Percentiles rank a stretch among this genome's conserved stretches.
Evolutionary conservation across 2,113 vertebrate genomes (phyloP).

Genomic region (Xiphophorus maculatus): DNA sequence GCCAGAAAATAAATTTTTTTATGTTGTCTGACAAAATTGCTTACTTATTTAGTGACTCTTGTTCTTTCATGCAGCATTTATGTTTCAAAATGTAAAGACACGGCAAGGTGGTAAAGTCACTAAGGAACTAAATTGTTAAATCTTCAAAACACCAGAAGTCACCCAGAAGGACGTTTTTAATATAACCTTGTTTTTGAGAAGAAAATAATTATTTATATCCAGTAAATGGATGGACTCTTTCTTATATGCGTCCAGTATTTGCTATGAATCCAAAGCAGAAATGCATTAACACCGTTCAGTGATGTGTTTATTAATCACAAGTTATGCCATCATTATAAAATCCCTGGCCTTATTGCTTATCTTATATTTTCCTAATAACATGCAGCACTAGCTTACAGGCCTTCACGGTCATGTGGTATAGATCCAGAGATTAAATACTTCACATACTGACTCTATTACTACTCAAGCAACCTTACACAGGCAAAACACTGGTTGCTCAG

Average conservation of each 20-base stretch:
- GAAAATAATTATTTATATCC: background rate
- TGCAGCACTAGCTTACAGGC: too few species aligned
- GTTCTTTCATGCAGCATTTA: background rate
- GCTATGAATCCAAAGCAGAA: background rate
- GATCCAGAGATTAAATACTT: background rate
- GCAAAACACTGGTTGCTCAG: background rate
- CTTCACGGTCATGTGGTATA: too few species aligned
- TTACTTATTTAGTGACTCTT: background rate
- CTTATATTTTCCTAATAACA: background rate
- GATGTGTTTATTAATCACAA: background rate
- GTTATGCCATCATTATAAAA: too few species aligned
- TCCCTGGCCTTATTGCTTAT: background rate
- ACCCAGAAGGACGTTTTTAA: background rate
- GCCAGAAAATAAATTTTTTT: too few species aligned
- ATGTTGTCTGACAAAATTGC: too few species aligned
- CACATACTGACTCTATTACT: background rate
- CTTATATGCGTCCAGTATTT: background rate
- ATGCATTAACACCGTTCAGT: background rate
- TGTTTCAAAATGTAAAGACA: background rate
- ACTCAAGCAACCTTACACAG: background rate
- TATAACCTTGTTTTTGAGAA: background rate
- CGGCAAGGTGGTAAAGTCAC: background rate
- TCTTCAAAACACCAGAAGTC: background rate
- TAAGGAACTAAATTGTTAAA: background rate
- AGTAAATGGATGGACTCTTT: background rate